Evolutionary conservation across 2,797 vertebrate species (phyloP).

Genomic region (Pangasius macronema): DNA sequence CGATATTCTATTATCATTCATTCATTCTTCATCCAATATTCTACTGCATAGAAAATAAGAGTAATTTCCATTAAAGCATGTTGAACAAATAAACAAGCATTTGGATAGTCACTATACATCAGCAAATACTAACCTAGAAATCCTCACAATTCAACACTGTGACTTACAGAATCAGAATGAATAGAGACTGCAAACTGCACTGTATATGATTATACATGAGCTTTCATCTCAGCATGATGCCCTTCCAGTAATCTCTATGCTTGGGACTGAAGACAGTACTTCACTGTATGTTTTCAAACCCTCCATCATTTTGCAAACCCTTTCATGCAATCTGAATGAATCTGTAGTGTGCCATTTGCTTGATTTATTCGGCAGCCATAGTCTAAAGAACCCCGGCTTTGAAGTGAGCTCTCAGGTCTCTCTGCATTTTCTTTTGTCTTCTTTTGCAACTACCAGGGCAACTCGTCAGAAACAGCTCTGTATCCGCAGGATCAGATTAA

Average conservation of each 20-base stretch:
- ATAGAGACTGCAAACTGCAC: conserved; percentile 56
- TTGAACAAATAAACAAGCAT: conserved; percentile 1
- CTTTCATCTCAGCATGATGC: conserved; percentile 71
- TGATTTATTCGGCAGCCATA: not conserved
- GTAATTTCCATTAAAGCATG: not conserved
- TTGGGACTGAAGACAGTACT: conserved; percentile 32
- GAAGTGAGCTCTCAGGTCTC: not conserved
- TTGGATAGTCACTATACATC: not conserved
- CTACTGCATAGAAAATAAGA: not conserved
- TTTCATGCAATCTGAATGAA: conserved; percentile 36
- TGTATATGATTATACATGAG: conserved; percentile 53
- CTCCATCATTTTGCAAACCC: conserved; percentile 61
- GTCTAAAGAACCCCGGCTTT: conserved; percentile 5
- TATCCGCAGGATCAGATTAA: not conserved
- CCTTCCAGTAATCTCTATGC: conserved; percentile 32
- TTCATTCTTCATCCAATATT: not conserved
- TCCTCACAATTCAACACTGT: not conserved
- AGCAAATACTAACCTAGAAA: not conserved
- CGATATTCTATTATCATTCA: not conserved
- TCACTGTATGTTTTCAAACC: conserved; percentile 57
- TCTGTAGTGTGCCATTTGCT: conserved; percentile 18
- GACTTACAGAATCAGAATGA: conserved; percentile 20
- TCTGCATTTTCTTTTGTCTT: conserved; percentile 6
- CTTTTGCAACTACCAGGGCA: not conserved
- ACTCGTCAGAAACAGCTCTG: not conserved